Evolutionary conservation across 2,113 vertebrate species (phyloP).

Genomic region (Anolis sagrei): DNA sequence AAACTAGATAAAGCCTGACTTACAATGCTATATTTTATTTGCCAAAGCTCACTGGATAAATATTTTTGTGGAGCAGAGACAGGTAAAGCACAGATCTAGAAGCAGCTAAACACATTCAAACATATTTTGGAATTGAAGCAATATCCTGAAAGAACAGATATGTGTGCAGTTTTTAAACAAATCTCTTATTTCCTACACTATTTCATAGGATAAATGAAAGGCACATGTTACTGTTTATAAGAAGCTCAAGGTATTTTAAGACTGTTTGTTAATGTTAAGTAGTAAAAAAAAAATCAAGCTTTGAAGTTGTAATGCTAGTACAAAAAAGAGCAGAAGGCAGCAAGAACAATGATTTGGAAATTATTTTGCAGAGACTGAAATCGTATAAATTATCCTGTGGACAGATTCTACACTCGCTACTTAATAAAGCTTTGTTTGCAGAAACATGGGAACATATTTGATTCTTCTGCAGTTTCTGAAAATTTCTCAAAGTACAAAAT

Average conservation of each 20-base stretch:
- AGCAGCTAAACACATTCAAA: not conserved
- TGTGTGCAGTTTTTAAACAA: no score
- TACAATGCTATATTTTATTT: not conserved
- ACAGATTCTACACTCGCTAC: not conserved
- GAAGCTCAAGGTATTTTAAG: not conserved
- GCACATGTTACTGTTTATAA: not conserved
- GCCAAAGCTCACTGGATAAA: not conserved
- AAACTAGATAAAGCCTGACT: not conserved
- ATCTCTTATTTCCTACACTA: no score
- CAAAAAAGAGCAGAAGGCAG: not conserved
- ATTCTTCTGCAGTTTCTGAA: accelerated
- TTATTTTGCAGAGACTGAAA: accelerated
- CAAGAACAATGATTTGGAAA: not conserved
- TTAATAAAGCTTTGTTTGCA: not conserved
- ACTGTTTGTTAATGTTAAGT: not conserved
- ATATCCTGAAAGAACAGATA: not conserved
- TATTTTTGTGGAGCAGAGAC: not conserved
- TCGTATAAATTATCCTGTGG: not conserved
- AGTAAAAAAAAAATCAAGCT: not conserved
- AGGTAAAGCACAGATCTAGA: not conserved
- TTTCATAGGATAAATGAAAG: no score
- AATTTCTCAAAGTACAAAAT: not conserved
- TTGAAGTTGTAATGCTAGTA: not conserved
- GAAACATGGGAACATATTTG: no score
- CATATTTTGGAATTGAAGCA: accelerated